Base-by-base conservation (phyloP, 2,113 vertebrate species). In the Echinops telfairi region DNA sequence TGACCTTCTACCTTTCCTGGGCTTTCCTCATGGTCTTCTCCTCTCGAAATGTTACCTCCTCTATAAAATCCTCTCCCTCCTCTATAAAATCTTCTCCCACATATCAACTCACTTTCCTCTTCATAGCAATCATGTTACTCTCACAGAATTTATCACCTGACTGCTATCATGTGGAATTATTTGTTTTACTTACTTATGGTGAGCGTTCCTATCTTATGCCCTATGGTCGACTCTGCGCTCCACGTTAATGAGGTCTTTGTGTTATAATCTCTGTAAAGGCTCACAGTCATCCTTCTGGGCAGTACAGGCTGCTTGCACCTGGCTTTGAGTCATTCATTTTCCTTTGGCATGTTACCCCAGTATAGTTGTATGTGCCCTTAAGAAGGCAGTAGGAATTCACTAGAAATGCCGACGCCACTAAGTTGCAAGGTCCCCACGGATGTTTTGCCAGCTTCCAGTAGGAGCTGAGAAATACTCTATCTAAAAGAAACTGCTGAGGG, bases 401-500 rank as follows among this genome's bases (percentile, higher is more conserved):
- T 62, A 81, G 60, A 94, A 94, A 90, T 68, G 83, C n/a, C 90
- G 85, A 88, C 91, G 75, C 19, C 40, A 70, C 82, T 90, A 43
- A 87, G 57, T 81, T 0, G 2, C 81, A 85, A 93, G 22, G 43
- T 53, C 40, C 40, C 79, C 29, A 2, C 36, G 15, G 82, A 83
- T 31, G 12, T 92, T 71, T 53, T 80, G 53, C 60, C 36, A 85
- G 95, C 91, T 92, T 91, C 88, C 95, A 95, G 83, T 36, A 95
- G 40, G n/a, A 73, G 96, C 86, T 92, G 93, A 95, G 90, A 93
- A 95, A 83, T 33, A 22, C 83, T 90, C 8, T 81, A 90, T 82
- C 94, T 88, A 60, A 95, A 94, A 53, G 66, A 83, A 90, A 94
- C 85, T 90, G 88, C 83, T 90, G 90, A 90, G 91, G 76, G 90